These are phyloP conservation scores for Amphiura filiformis DNA, from an alignment of 35 echinoderm and acorn worm species.

Conservation along the genomic window DNA sequence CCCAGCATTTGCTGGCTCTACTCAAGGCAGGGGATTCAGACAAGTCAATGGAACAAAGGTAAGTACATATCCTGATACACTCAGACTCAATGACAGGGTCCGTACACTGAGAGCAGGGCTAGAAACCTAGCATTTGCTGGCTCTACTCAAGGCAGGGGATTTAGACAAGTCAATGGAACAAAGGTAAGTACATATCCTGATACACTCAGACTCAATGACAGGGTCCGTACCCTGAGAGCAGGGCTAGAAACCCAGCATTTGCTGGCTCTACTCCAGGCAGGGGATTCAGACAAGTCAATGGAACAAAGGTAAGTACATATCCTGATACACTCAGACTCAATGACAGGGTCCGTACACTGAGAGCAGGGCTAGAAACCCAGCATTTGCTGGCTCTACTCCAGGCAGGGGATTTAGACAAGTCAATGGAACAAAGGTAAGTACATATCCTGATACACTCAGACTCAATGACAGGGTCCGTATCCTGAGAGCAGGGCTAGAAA, in stretches of 20 bases:
- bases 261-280: not conserved
- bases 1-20: not conserved
- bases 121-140: not conserved
- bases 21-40: not conserved
- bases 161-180: not conserved
- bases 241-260: not conserved
- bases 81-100: not conserved
- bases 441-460: no score
- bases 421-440: not conserved
- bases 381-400: not conserved
- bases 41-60: not conserved
- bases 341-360: not conserved
- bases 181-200: not conserved
- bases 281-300: not conserved
- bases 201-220: not conserved
- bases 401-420: not conserved
- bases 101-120: not conserved
- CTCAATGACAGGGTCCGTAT: no score
- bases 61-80: no score
- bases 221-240: not conserved
- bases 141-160: not conserved
- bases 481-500: no score
- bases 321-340: no score
- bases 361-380: not conserved
- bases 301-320: not conserved